These are phyloP conservation scores for Cryptotis parvus DNA, from an alignment of 2,113 vertebrate genomes.

Conservation along the genomic window DNA sequence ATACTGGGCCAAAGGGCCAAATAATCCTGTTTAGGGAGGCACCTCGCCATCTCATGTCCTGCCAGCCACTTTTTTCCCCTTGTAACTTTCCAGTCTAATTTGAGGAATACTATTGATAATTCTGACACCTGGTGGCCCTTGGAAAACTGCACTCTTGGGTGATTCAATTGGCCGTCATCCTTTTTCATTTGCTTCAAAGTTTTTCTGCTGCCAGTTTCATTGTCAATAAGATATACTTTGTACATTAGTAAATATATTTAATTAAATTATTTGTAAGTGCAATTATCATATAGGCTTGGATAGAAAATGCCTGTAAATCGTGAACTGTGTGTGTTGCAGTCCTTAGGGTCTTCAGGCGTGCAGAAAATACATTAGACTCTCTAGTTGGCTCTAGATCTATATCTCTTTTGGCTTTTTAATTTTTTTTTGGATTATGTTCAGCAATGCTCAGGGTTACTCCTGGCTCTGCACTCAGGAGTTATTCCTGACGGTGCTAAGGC, in stretches of 20 bases:
- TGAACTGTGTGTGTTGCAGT: not conserved
- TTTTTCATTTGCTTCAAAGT: constrained; percentile 32
- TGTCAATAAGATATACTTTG: not conserved
- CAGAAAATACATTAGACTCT: not conserved
- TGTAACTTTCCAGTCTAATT: constrained; percentile 61
- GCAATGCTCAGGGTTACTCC: no score
- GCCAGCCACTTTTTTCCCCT: not conserved
- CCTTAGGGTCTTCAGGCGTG: not conserved
- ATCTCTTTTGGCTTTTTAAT: no score
- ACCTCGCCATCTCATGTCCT: not conserved
- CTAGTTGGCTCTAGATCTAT: not conserved
- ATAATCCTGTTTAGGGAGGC: not conserved
- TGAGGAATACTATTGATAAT: constrained; percentile 73
- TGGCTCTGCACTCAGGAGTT: no score
- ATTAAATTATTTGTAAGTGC: not conserved
- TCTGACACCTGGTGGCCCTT: constrained; percentile 87
- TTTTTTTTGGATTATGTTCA: no score
- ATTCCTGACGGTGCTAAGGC: no score
- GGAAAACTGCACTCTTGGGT: constrained; percentile 60
- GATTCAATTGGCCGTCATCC: not conserved
- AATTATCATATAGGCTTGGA: not conserved
- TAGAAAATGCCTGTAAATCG: not conserved
- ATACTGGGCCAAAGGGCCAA: constrained; percentile 25
- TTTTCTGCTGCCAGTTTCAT: not conserved
- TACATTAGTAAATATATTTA: constrained; percentile 1